phyloP scores from a whole-genome alignment of 1,140 invertebrate species.

The Drosophila ananassae region DNA sequence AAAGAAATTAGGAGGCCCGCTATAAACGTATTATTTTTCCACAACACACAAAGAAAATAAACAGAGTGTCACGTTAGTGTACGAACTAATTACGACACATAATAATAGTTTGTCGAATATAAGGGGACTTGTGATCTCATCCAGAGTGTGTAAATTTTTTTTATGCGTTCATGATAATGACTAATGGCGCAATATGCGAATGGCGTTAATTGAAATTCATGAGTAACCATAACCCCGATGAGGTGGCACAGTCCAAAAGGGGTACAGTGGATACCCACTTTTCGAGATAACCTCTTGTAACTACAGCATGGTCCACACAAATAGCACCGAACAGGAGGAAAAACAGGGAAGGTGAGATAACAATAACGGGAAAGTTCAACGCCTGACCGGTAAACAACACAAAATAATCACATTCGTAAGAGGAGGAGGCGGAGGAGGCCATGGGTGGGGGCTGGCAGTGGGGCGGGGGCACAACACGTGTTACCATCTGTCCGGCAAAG shows the following conservation, averaged over 20 bases:
- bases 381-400: conserved; percentile 65
- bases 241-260: conserved; percentile 33
- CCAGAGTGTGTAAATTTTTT: conserved; percentile 67
- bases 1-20: conserved; percentile 56
- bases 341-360: conserved; percentile 47
- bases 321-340: conserved; percentile 45
- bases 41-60: conserved; percentile 66
- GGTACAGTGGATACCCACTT: conserved; percentile 6
- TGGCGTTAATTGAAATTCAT: conserved; percentile 62
- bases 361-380: conserved; percentile 65
- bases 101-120: conserved; percentile 34
- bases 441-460: not conserved
- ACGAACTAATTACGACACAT: conserved; percentile 69
- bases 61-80: conserved; percentile 74
- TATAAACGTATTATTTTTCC: conserved; percentile 67
- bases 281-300: not conserved
- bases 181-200: conserved; percentile 51
- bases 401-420: not conserved
- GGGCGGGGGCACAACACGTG: conserved; percentile 53
- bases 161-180: conserved; percentile 62
- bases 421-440: too few species aligned
- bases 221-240: conserved; percentile 44
- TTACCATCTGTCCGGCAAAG: conserved; percentile 72
- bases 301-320: not conserved
- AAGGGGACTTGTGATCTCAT: conserved; percentile 61